Percentiles rank a stretch among this genome's conserved stretches.
These are phyloP conservation scores for Pseudoips prasinana DNA, from an alignment of 2,888 invertebrate species.

Conservation along the genomic window DNA sequence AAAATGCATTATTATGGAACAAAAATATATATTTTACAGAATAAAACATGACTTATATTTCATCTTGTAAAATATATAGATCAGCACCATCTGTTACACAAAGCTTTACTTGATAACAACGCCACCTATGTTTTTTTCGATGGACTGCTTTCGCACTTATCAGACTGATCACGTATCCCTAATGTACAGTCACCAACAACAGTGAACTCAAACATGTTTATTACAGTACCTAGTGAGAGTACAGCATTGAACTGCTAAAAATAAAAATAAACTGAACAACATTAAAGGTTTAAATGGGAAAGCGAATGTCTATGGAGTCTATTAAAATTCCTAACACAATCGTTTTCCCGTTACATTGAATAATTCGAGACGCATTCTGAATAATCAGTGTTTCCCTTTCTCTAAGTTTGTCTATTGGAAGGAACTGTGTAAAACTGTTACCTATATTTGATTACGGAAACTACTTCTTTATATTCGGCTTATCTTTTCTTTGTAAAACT, in stretches of 20 bases:
- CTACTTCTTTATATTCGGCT: no score
- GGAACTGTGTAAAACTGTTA: no score
- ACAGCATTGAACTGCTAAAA: conserved; percentile 9
- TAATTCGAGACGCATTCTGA: conserved; percentile 53
- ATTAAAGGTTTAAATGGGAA: conserved; percentile 37
- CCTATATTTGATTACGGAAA: no score
- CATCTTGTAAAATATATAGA: no score
- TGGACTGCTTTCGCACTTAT: conserved; percentile 33
- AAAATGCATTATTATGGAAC: no score
- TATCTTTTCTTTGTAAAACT: no score
- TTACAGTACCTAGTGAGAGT: no score
- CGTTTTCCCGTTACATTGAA: conserved; percentile 54
- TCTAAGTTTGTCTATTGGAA: no score
- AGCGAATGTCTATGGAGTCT: conserved; percentile 38
- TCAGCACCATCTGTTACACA: conserved; percentile 43
- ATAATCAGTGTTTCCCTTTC: conserved; percentile 48
- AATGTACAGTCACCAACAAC: conserved; percentile 1
- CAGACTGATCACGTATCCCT: conserved; percentile 5
- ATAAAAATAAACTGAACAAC: conserved; percentile 21
- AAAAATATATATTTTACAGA: no score
- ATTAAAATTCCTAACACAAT: conserved; percentile 51
- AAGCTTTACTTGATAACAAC: conserved; percentile 33
- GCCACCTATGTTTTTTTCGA: conserved; percentile 48
- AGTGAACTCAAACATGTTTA: neutral
- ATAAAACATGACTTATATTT: no score